Percentiles rank a stretch among this genome's conserved stretches.
Evolutionary conservation across 2,113 vertebrate species (phyloP).

Genomic region (Rhea pennata): DNA sequence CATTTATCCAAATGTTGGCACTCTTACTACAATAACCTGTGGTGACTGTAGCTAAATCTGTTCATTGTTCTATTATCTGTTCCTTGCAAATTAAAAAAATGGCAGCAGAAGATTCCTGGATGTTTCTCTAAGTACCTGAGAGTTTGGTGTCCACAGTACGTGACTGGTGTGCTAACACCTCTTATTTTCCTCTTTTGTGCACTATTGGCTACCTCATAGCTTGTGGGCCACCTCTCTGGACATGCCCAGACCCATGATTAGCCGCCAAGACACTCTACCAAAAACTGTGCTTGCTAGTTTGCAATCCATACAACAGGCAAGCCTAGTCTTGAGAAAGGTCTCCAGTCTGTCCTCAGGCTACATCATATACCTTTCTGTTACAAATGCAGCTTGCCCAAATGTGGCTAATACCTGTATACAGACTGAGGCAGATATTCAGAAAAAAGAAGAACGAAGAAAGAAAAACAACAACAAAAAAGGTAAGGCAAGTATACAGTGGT

Average conservation of each 20-base stretch:
- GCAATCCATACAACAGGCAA: not conserved
- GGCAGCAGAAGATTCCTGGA: not conserved
- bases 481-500: no score
- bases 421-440: not conserved
- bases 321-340: rapidly evolving
- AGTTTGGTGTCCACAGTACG: not conserved
- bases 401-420: not conserved
- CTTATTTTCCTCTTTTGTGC: not conserved
- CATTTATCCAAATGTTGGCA: not conserved
- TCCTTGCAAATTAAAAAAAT: not conserved
- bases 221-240: not conserved
- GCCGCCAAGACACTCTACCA: not conserved
- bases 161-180: not conserved
- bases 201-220: not conserved
- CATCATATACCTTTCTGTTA: not conserved
- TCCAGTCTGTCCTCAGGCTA: not conserved
- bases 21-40: not conserved
- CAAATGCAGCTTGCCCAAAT: not conserved
- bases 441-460: no score
- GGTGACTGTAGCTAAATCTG: not conserved
- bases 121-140: not conserved
- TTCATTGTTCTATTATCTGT: not conserved
- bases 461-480: not conserved
- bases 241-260: not conserved
- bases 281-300: not conserved